These are phyloP conservation scores for Drosophila subquinaria DNA, from an alignment of 2,888 invertebrate species.

Conservation along the genomic window DNA sequence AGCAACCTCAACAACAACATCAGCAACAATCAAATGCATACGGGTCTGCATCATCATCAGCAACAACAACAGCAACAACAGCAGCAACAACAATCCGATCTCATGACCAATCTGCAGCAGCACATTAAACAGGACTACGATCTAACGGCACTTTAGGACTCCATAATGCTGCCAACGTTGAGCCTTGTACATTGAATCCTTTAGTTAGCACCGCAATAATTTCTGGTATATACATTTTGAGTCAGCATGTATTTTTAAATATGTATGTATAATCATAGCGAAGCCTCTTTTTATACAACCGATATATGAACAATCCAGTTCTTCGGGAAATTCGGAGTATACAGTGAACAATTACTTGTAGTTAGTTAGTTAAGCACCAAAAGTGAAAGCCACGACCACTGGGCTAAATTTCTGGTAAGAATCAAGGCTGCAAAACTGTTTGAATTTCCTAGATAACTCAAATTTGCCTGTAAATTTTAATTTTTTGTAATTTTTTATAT, in stretches of 20 bases:
- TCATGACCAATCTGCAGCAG: conserved; percentile 84
- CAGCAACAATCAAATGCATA: conserved; percentile 81
- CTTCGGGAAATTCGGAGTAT: conserved; percentile 82
- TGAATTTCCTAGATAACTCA: neutral
- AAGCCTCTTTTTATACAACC: conserved; percentile 41
- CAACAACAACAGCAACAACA: conserved; percentile 79
- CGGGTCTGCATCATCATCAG: conserved; percentile 65
- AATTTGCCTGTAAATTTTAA: neutral
- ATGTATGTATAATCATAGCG: conserved; percentile 16
- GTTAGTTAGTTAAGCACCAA: conserved; percentile 74
- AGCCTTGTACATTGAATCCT: conserved; percentile 57
- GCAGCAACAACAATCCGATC: conserved; percentile 79
- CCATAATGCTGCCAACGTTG: neutral
- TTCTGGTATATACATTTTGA: conserved; percentile 24
- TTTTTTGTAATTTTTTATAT: neutral
- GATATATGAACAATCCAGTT: conserved; percentile 5
- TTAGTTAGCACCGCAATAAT: conserved; percentile 53
- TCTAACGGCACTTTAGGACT: conserved; percentile 90
- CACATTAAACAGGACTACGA: conserved; percentile 95
- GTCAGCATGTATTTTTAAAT: conserved; percentile 24
- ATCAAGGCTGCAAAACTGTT: conserved; percentile 10
- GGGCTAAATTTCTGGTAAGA: conserved; percentile 23
- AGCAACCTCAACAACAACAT: conserved; percentile 51
- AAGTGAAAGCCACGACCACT: conserved; percentile 42
- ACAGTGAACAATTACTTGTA: conserved; percentile 82